Conservation (phyloP, 1,140 invertebrate species). For the Augochlora pura region DNA sequence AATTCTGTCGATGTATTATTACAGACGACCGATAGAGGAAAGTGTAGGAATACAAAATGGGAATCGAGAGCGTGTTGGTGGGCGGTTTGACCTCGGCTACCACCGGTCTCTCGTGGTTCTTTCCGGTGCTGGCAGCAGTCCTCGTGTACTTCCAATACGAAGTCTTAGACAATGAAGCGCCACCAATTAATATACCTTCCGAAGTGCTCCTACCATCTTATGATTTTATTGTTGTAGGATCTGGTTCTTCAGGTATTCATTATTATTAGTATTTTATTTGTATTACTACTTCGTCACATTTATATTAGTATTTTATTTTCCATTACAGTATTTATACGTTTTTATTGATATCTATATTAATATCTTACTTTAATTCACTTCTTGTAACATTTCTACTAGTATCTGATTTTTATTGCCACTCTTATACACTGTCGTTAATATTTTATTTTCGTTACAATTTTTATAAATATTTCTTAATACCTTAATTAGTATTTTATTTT, state of each 20-base stretch:
- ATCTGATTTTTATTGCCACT: no score
- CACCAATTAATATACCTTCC: slow-evolving; percentile 84
- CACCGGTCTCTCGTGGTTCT: slow-evolving; percentile 86
- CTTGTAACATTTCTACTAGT: no score
- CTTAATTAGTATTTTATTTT: no score
- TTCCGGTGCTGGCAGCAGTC: slow-evolving; percentile 88
- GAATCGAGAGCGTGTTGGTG: slow-evolving; percentile 71
- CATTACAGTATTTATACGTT: no score
- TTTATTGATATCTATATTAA: no score
- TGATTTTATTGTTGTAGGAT: slow-evolving; percentile 95
- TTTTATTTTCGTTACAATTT: no score
- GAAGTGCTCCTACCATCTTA: slow-evolving; percentile 86
- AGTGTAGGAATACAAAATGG: slow-evolving; percentile 59
- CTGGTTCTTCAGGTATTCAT: slow-evolving; percentile 92
- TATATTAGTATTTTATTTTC: no score
- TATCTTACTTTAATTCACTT: no score
- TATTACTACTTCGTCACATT: no score
- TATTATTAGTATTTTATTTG: background rate
- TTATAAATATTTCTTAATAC: no score
- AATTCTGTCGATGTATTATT: background rate
- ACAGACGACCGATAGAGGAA: background rate
- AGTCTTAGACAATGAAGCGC: slow-evolving; percentile 87
- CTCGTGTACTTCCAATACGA: slow-evolving; percentile 92
- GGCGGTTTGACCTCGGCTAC: slow-evolving; percentile 76
- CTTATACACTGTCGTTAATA: no score